A percentile compares a stretch with the other conserved stretches of the same genome.
These are phyloP conservation scores for Andricus grossulariae DNA, from an alignment of 1,140 invertebrate species.

Conservation along the genomic window DNA sequence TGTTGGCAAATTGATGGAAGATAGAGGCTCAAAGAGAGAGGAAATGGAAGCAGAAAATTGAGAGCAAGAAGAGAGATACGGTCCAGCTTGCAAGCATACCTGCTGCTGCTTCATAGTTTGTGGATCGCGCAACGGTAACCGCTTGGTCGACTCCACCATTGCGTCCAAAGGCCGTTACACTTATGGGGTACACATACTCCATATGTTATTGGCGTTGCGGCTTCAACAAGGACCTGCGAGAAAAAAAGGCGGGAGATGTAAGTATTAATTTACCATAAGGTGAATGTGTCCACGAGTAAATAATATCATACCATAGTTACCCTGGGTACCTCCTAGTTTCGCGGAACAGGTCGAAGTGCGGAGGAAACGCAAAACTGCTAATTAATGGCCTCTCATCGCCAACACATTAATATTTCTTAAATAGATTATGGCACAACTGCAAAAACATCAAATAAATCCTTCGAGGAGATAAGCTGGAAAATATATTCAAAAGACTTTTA, in stretches of 20 bases:
- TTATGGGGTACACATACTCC: conserved; percentile 60
- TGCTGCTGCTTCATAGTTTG: conserved; percentile 62
- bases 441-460: too few relatives aligned
- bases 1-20: conserved; percentile 46
- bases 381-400: too few relatives aligned
- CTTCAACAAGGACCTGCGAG: conserved; percentile 51
- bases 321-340: too few relatives aligned
- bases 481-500: too few relatives aligned
- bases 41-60: conserved; percentile 33
- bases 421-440: too few relatives aligned
- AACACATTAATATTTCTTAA: too few relatives aligned
- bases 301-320: neutral
- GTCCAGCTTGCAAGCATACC: conserved; percentile 55
- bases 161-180: conserved; percentile 72
- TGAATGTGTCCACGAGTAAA: neutral
- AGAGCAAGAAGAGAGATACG: conserved; percentile 26
- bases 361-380: too few relatives aligned
- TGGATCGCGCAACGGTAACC: conserved; percentile 74
- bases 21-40: neutral
- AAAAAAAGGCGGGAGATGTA: neutral
- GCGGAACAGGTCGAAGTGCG: too few relatives aligned
- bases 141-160: conserved; percentile 57
- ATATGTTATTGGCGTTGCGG: conserved; percentile 55
- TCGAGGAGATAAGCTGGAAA: too few relatives aligned
- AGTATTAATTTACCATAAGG: conserved; percentile 17